Conservation (phyloP, 2,797 vertebrate genomes). For the Harpagifer antarcticus region DNA sequence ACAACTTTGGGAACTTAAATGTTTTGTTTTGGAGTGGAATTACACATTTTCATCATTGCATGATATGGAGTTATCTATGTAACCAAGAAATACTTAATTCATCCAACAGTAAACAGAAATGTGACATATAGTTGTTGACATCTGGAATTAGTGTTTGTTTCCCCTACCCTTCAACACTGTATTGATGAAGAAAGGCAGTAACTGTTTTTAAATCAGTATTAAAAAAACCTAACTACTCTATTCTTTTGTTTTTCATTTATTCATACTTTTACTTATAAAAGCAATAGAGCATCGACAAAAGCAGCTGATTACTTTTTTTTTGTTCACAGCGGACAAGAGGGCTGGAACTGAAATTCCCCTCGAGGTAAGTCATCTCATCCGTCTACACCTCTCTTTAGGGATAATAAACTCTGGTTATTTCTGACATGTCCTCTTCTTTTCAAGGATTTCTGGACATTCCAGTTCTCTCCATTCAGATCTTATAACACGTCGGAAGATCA, state of each 20-base stretch:
- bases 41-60: not conserved
- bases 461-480: slow-evolving; percentile 27
- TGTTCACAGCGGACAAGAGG: slow-evolving; percentile 80
- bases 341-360: slow-evolving; percentile 80
- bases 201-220: not conserved
- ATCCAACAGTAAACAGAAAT: not conserved
- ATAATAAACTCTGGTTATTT: not conserved
- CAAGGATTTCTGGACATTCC: slow-evolving; percentile 38
- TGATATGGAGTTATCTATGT: not conserved
- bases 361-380: slow-evolving; percentile 58
- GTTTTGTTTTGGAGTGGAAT: not conserved
- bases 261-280: no score
- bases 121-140: not conserved
- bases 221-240: not conserved
- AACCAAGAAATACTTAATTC: not conserved
- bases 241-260: not conserved
- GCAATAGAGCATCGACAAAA: no score
- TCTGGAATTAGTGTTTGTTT: not conserved
- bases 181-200: not conserved
- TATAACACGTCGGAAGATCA: slow-evolving; percentile 28
- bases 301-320: slow-evolving; percentile 6
- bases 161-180: not conserved
- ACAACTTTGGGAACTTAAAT: not conserved
- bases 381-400: not conserved
- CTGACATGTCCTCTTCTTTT: slow-evolving; percentile 18